These are phyloP conservation scores for Sardinella longiceps DNA, from an alignment of 2,797 vertebrate species.

Conservation along the genomic window DNA sequence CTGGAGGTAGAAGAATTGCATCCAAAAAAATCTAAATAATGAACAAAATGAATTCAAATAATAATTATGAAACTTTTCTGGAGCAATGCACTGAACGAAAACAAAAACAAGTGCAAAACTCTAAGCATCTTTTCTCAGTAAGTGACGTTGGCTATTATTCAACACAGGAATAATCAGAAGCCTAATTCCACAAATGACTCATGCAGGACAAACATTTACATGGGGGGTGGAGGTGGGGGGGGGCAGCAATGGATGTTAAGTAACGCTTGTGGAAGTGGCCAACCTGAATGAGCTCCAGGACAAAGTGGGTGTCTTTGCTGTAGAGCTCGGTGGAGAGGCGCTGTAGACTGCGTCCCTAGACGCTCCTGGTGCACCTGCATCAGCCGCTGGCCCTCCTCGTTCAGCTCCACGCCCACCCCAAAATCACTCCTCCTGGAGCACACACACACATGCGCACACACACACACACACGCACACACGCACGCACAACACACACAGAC, in stretches of 20 bases:
- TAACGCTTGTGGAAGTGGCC: neutral
- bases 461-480: neutral
- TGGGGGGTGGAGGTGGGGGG: neutral
- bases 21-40: neutral
- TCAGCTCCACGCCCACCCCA: constrained; percentile 78
- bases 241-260: neutral
- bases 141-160: neutral
- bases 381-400: constrained; percentile 70
- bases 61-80: neutral
- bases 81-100: neutral
- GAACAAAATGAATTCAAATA: neutral
- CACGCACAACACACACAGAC: too few relatives aligned
- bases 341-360: constrained; percentile 78
- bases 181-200: constrained; percentile 14
- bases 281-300: constrained; percentile 83
- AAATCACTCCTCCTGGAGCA: constrained; percentile 75
- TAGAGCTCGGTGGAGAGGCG: constrained; percentile 81
- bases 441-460: neutral
- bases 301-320: constrained; percentile 85
- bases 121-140: neutral
- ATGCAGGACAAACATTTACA: neutral
- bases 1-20: neutral
- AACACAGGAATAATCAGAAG: neutral
- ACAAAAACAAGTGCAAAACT: neutral
- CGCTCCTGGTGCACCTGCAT: constrained; percentile 76